Percentiles rank a stretch among this genome's conserved stretches.
Conservation (phyloP, 2,888 invertebrate genomes). For the Cybosia mesomella region DNA sequence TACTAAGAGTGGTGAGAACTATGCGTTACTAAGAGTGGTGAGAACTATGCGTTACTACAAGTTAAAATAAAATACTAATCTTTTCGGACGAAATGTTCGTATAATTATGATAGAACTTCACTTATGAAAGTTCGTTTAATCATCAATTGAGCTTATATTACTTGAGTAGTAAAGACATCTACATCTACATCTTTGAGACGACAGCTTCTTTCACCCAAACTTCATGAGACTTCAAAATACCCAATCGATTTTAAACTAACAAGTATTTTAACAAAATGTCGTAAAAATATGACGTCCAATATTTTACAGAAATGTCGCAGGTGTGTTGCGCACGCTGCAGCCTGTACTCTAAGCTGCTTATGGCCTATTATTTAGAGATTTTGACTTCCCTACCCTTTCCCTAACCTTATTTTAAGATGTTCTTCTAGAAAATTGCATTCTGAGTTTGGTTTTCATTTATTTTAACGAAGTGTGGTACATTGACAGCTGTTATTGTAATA, state of each 20-base stretch:
- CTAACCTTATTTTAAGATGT: conserved; percentile 21
- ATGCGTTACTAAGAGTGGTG: no score
- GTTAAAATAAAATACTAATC: no score
- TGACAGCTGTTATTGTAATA: background rate
- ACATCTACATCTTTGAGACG: background rate
- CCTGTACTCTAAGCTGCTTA: conserved; percentile 57
- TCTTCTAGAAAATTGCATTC: conserved; percentile 7
- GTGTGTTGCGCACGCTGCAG: conserved; percentile 36
- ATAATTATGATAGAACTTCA: no score
- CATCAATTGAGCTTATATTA: no score
- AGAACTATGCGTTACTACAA: no score
- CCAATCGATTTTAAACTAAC: background rate
- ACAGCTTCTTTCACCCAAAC: background rate
- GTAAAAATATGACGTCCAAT: conserved; percentile 46
- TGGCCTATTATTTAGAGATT: conserved; percentile 61
- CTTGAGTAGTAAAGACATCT: no score
- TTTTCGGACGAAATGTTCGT: no score
- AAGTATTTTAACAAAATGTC: conserved; percentile 28
- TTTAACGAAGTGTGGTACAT: background rate
- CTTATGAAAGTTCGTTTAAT: no score
- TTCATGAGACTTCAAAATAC: background rate
- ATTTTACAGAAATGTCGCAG: conserved; percentile 38
- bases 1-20: no score
- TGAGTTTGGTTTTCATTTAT: conserved; percentile 22
- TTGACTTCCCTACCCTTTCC: conserved; percentile 32